Evolutionary conservation across 2,797 vertebrate genomes (phyloP), one percentile per base, ranked within the genome.

Genomic region (Euphonia xanthogaster): DNA sequence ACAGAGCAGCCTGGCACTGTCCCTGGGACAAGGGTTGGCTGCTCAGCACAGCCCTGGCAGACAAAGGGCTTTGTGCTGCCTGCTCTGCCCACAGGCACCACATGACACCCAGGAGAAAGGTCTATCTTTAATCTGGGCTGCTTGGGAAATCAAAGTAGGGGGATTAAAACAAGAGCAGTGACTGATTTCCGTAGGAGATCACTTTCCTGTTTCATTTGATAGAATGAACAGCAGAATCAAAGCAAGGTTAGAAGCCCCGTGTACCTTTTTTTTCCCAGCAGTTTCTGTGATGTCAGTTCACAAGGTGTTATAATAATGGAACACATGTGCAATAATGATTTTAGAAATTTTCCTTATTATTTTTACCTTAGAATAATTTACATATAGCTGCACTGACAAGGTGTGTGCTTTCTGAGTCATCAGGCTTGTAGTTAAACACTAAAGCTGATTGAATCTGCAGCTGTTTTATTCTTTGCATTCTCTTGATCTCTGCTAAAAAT

Each of bases 181-280:
- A 96, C 95, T 97, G 95, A 97, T 97, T 97, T 96, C 95, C 9
- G 57, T 79, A 89, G 97, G 96, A 97, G 95, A 96, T 93, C 73
- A 1, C 85, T 97, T 97, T 95, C 93, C 93, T 93, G 78, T 94
- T 96, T 93, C 79, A 91, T 97, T 98, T 98, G 97, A 96, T 97
- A 82, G 63, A 96, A 97, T 72, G 97, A 97, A 93, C 87, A 78
- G 77, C 90, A 97, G 96, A 97, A 98, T 98, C 97, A 98, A 98
- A 98, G 98, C 50, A 73, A 94, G 89, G 95, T 97, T 96, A 80
- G 39, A 90, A 95, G 79, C 93, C 86, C 4, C 2, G 22, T 55
- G 89, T 78, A 94, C 89, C 70, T 80, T 97, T 95, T 89, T 30
- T 37, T 28, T 31, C 19, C 80, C 7, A 23, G 86, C 71, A 91